These are phyloP conservation scores for Anhinga rufa DNA, from an alignment of 2,113 vertebrate genomes.

Conservation along the genomic window DNA sequence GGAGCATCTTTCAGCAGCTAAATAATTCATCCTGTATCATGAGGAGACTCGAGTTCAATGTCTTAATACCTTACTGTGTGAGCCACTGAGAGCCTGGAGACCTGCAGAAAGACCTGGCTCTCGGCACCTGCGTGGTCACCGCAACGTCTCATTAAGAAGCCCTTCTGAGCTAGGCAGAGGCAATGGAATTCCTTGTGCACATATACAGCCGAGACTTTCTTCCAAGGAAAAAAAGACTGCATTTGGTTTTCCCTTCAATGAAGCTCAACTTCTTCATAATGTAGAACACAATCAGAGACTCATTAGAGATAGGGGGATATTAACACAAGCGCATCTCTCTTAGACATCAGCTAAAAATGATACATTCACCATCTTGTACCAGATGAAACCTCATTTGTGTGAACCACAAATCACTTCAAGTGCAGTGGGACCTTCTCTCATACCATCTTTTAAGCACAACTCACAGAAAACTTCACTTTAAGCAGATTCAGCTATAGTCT, in stretches of 20 bases:
- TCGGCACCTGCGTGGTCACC: background rate
- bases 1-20: background rate
- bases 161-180: background rate
- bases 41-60: background rate
- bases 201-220: background rate
- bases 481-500: background rate
- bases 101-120: background rate
- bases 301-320: background rate
- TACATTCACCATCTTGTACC: constrained; percentile 20
- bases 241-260: constrained; percentile 9
- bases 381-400: constrained; percentile 17
- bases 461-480: background rate
- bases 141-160: background rate
- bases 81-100: background rate
- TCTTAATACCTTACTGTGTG: background rate
- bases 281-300: background rate
- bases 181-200: background rate
- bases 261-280: background rate
- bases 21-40: background rate
- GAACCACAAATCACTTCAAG: background rate
- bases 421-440: background rate
- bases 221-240: background rate
- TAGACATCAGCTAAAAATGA: constrained; percentile 7
- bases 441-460: background rate
- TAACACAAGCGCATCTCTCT: background rate